Evolutionary conservation across 2,888 invertebrate species (phyloP).

Genomic region (Tipula lateralis): DNA sequence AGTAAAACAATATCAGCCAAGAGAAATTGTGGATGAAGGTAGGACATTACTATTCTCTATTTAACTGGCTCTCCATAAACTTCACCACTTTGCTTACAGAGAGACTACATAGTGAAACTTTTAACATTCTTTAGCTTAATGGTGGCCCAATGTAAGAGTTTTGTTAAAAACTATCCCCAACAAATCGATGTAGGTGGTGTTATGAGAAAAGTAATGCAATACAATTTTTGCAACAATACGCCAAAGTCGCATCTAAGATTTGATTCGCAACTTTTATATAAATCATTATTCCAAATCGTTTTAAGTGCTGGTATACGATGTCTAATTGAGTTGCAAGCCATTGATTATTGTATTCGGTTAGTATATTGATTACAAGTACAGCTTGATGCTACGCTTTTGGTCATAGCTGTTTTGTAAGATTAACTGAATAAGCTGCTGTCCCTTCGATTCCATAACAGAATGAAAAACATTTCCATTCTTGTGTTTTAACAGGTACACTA

Average conservation of each 20-base stretch:
- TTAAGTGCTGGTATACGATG: conserved; percentile 70
- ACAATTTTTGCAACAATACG: conserved; percentile 91
- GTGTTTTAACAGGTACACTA: conserved; percentile 77
- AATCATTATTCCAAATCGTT: conserved; percentile 82
- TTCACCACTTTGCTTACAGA: too few species aligned
- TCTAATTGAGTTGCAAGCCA: conserved; percentile 83
- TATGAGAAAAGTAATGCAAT: conserved; percentile 85
- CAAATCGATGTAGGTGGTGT: conserved; percentile 83
- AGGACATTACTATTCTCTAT: too few species aligned
- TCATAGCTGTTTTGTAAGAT: conserved; percentile 42
- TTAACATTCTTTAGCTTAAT: too few species aligned
- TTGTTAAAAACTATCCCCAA: too few species aligned
- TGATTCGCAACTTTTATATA: conserved; percentile 69
- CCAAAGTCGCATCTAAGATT: conserved; percentile 75
- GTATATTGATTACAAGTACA: conserved; percentile 70
- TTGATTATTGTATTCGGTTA: conserved; percentile 80
- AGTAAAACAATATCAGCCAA: too few species aligned
- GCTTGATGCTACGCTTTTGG: conserved; percentile 76
- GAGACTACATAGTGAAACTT: too few species aligned
- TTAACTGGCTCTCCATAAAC: too few species aligned
- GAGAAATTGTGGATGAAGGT: too few species aligned
- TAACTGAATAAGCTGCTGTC: conserved; percentile 42
- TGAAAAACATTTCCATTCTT: conserved; percentile 75
- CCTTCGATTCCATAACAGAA: conserved; percentile 64
- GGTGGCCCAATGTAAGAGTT: too few species aligned